Evolutionary conservation across 2,888 invertebrate species (phyloP), one percentile per base, ranked within the genome.

Genomic region (Eupithecia pulchellata): DNA sequence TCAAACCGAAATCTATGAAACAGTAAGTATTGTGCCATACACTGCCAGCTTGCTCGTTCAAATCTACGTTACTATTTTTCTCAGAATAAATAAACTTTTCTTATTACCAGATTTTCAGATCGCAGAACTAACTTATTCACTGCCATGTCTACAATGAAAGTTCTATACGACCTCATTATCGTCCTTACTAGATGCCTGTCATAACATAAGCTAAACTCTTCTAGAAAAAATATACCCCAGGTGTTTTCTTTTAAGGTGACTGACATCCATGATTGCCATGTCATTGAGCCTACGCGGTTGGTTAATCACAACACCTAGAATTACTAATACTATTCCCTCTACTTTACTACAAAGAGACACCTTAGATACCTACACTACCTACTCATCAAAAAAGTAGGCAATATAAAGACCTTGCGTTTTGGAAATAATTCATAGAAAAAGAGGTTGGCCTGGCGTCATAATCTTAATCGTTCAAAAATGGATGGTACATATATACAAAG

Each of bases 401-500:
- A 1, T 17, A 4, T 17, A 36, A 13, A 36, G 17, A 4, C 20
- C 47, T 52, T 25, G 52, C 25, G 52, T 52, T 52, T 25, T 2
- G 52, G 52, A 52, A 52, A 25, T 9, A 6, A 6, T 29, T 27
- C 1, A 29, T 57, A 17, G 14, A 57, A 17, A 11, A 14, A 6
- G 29, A 27, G 5, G n/a, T 20, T 20, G 9, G 20, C 20, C 20
- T 25, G 25, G 52, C 52, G 20, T 11, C 52, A 1, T 11, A 52
- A 52, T 52, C 47, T 3, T 47, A 20, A 47, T 11, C 4, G 57
- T 17, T 14, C 14, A 27, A 29, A 6, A 14, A 57, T 27, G 11
- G 32, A 32, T 60, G 30, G n/a, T 30, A 60, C 11, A 61, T 66
- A 82, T 66, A 82, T 84, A 82, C 72, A 78, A 78, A 66, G 61